These are phyloP conservation scores for Aspidapion aeneum DNA, from an alignment of 2,888 invertebrate species.

Conservation along the genomic window DNA sequence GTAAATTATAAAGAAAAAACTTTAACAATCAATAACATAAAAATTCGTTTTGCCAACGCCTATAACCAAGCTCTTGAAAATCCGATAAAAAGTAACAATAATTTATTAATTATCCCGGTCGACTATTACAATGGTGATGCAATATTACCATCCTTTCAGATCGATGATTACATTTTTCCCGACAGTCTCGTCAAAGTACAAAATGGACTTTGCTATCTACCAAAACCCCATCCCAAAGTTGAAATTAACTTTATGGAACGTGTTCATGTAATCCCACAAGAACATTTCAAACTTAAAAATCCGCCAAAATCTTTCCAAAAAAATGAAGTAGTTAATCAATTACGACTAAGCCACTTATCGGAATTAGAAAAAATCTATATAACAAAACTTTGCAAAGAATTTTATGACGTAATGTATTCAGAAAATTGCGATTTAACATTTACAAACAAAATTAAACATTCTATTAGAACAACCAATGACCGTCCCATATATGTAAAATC, in stretches of 20 bases:
- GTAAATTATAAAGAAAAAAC: background rate
- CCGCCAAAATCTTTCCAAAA: background rate
- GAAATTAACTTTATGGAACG: background rate
- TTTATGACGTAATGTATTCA: conserved; percentile 20
- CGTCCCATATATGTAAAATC: too few species aligned
- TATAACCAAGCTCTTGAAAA: background rate
- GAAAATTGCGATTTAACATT: conserved; percentile 19
- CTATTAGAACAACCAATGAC: conserved; percentile 22
- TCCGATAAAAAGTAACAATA: background rate
- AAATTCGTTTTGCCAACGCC: background rate
- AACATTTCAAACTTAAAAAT: background rate
- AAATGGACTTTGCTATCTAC: background rate
- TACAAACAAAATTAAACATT: conserved; percentile 23
- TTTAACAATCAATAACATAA: background rate
- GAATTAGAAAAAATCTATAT: background rate
- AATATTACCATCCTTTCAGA: background rate
- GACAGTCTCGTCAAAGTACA: background rate
- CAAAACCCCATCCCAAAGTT: background rate
- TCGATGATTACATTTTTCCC: background rate
- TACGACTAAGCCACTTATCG: background rate
- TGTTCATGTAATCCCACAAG: background rate
- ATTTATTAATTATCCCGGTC: background rate
- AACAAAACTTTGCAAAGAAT: conserved; percentile 7
- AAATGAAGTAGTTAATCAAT: background rate
- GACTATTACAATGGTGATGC: background rate